Base-by-base conservation (phyloP, 1,140 invertebrate genomes). In the Sinella curviseta region DNA sequence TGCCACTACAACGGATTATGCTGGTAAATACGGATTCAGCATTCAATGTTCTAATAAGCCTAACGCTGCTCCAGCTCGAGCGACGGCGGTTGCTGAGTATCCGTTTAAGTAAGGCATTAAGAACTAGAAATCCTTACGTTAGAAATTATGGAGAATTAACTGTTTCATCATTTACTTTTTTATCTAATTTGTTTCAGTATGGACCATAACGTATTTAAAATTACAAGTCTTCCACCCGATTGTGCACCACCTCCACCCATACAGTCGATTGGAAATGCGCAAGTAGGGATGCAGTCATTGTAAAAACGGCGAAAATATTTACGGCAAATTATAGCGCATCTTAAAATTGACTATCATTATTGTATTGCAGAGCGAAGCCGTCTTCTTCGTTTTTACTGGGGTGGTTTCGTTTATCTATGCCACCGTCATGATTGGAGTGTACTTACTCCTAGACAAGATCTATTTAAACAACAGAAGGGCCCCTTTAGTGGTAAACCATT, bases 351-450 rank as follows among this genome's bases (percentile, higher is more conserved):
- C 17, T 78, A 80, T 30, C 82, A 85, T 60, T 30, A 76, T 83
- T 30, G 33, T 77, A 1, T 84, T 74, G 80, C 84, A 54, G 89
- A 88, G 77, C 24, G 89, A 91, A 85, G 88, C 91, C 0, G 87
- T 91, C 85, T 93, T 92, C 87, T 93, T 90, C 86, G 92, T 93
- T 20, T 90, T 91, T 39, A 90, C 91, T 79, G 92, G 92, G 33
- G 91, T 93, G 20, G 86, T 93, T 26, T 88, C 90, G 12, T 89
- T 92, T 85, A 85, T 93, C 16, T 92, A 91, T 85, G 88, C 89
- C 76, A 82, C 91, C 36, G 90, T 84, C 14, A 89, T 90, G n/a
- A 85, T 89, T 55, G 85, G 89, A 33, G 84, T 92, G 30, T 92
- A 92, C 86, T 85, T 89, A 26, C 88, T 92, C 80, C 89, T 89